Conservation (phyloP, 2,888 invertebrate species). For the Trachelus iudaicus region DNA sequence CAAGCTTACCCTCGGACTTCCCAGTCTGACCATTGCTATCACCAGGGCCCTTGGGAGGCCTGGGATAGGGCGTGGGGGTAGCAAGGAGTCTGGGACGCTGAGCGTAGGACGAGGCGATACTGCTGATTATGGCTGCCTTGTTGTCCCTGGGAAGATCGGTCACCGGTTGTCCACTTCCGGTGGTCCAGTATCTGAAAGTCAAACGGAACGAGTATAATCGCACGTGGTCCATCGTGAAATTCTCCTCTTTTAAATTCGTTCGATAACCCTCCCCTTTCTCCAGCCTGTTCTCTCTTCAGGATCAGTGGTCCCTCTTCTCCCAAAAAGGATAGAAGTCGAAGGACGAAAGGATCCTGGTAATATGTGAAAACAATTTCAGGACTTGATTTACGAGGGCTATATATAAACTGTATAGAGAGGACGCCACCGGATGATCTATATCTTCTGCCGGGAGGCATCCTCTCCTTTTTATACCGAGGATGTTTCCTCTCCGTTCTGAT, state of each 20-base stretch:
- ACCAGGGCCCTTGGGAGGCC: slow-evolving; percentile 11
- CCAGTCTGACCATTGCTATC: no score
- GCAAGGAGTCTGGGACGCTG: slow-evolving; percentile 43
- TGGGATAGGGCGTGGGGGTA: slow-evolving; percentile 26
- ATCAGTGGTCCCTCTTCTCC: no score
- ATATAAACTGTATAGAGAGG: slow-evolving; percentile 8
- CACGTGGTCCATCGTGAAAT: no score
- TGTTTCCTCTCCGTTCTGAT: no score
- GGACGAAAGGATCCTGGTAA: no score
- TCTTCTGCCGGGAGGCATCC: no score
- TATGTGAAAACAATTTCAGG: slow-evolving; percentile 45
- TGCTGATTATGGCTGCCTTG: slow-evolving; percentile 56
- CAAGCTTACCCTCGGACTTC: slow-evolving; percentile 19
- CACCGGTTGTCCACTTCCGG: slow-evolving; percentile 34
- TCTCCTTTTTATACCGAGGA: no score
- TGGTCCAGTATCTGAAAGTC: slow-evolving; percentile 54
- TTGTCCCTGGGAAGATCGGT: slow-evolving; percentile 43
- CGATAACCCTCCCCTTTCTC: not conserved
- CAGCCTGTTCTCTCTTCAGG: no score
- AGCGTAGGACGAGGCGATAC: slow-evolving; percentile 55
- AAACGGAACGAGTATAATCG: slow-evolving; percentile 1
- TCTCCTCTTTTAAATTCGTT: not conserved
- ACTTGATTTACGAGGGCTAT: slow-evolving; percentile 46
- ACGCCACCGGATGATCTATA: no score
- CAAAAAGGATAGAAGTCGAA: no score